phyloP scores from a whole-genome alignment of 2,888 invertebrate species.

The Sphecodes monilicornis region DNA sequence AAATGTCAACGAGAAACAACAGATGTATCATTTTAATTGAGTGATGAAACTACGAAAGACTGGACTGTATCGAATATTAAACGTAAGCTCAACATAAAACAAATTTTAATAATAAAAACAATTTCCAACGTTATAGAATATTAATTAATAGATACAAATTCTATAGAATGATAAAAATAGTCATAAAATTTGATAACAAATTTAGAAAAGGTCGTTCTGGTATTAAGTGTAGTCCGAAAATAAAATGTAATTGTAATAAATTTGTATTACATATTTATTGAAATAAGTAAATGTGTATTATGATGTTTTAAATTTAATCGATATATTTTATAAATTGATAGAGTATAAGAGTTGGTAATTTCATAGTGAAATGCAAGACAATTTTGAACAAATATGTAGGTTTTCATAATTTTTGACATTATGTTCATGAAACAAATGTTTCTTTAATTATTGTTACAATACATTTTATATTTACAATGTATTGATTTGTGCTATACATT shows the following conservation, averaged over 20 bases:
- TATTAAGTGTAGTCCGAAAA: constrained; percentile 1
- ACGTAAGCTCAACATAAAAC: background rate
- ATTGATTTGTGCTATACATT: constrained; percentile 14
- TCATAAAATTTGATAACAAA: background rate
- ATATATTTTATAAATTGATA: constrained; percentile 27
- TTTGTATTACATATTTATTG: constrained; percentile 7
- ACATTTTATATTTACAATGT: background rate
- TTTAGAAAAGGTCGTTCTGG: background rate
- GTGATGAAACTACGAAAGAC: constrained; percentile 5
- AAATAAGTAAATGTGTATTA: background rate
- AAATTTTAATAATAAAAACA: background rate
- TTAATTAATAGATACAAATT: background rate
- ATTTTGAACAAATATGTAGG: constrained; percentile 4
- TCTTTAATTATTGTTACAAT: background rate
- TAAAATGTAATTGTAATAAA: background rate
- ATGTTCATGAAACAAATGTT: constrained; percentile 9
- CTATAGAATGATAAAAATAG: background rate
- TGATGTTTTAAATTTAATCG: constrained; percentile 16
- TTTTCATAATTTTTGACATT: constrained; percentile 20
- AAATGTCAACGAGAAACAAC: background rate
- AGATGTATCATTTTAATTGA: background rate
- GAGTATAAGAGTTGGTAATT: constrained; percentile 25
- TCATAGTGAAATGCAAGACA: constrained; percentile 3
- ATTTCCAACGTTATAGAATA: background rate
- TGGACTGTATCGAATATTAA: constrained; percentile 5